Conservation (phyloP, 2,888 invertebrate genomes). For the Hoplodrina blanda region DNA sequence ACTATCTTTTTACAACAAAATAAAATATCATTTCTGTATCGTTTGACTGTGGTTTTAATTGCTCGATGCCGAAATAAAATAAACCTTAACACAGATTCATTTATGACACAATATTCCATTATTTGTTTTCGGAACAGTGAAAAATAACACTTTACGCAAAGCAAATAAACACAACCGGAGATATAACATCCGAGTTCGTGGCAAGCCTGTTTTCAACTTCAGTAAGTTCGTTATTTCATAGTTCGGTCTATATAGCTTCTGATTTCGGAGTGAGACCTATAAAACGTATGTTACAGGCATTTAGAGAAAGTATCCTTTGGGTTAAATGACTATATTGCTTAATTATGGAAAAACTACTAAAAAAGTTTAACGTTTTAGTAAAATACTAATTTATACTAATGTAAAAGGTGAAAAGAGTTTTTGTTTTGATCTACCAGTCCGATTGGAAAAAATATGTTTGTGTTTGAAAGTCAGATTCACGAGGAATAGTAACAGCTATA, state of each 20-base stretch:
- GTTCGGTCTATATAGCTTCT: conserved; percentile 19
- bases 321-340: conserved; percentile 5
- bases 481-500: no score
- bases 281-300: conserved; percentile 4
- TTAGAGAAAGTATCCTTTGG: conserved; percentile 3
- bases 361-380: neutral
- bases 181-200: conserved; percentile 59
- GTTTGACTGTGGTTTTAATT: conserved; percentile 16
- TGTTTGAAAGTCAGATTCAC: no score
- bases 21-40: conserved; percentile 16
- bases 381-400: neutral
- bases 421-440: no score
- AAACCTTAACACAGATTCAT: conserved; percentile 42
- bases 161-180: conserved; percentile 64
- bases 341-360: conserved; percentile 9
- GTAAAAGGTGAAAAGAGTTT: no score
- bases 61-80: conserved; percentile 53
- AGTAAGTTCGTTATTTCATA: conserved; percentile 55
- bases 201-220: conserved; percentile 59
- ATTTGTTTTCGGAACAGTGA: conserved; percentile 67
- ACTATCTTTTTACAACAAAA: no score
- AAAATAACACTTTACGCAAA: conserved; percentile 68
- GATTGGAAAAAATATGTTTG: no score
- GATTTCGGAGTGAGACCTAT: conserved; percentile 22
- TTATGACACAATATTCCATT: conserved; percentile 55